Percentiles rank a stretch among this genome's conserved stretches.
These are phyloP conservation scores for Propithecus deckenii DNA, from an alignment of 2,797 vertebrate species.

Conservation along the genomic window DNA sequence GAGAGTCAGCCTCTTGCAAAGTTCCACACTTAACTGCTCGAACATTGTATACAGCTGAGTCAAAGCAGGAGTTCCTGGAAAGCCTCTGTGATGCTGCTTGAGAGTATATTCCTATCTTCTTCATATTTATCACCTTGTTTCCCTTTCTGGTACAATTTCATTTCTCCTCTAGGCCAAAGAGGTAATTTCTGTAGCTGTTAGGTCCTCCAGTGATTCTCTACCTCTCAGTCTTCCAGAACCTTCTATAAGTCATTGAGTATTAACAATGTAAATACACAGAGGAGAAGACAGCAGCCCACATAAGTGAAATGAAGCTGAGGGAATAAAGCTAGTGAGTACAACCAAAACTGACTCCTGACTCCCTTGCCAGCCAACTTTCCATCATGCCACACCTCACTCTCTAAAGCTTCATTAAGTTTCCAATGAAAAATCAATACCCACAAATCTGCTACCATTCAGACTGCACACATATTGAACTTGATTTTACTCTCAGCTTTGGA, in stretches of 20 bases:
- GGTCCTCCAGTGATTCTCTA: background rate
- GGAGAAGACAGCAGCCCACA: background rate
- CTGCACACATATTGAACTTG: background rate
- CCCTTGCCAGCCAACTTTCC: background rate
- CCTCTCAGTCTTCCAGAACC: background rate
- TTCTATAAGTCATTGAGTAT: slow-evolving; percentile 12
- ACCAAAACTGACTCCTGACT: background rate
- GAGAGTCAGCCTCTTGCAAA: background rate
- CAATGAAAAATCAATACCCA: background rate
- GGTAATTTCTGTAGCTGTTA: background rate
- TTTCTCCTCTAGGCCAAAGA: background rate
- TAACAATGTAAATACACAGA: slow-evolving; percentile 27
- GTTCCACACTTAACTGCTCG: background rate
- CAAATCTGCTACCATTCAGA: background rate
- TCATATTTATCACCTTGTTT: background rate
- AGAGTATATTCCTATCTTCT: background rate
- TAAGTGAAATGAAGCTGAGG: background rate
- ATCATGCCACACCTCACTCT: background rate
- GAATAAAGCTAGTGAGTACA: background rate
- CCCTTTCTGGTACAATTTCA: background rate
- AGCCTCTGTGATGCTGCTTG: background rate
- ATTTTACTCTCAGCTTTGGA: background rate
- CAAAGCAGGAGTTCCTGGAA: background rate
- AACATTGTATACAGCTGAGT: background rate
- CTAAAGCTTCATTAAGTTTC: background rate